phyloP scores from a whole-genome alignment of 2,888 invertebrate genomes.

The Xylophagus ater region DNA sequence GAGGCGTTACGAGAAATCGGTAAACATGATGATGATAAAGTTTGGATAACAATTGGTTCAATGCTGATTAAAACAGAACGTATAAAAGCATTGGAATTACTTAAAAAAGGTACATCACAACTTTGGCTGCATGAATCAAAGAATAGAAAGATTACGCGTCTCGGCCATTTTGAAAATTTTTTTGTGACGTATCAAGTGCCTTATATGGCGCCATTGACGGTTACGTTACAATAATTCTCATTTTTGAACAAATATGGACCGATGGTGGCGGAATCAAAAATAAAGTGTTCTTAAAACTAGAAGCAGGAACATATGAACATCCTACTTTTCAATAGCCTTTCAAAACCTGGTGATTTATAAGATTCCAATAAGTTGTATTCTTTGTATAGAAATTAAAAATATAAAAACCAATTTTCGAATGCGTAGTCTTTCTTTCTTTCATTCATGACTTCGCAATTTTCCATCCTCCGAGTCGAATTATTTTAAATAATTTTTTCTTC shows the following conservation, averaged over 20 bases:
- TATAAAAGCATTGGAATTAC: constrained; percentile 28
- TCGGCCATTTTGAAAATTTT: too few species aligned
- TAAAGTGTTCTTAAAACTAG: too few species aligned
- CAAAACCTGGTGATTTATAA: too few species aligned
- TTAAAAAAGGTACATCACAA: constrained; percentile 28
- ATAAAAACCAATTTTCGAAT: neutral
- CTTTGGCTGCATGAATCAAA: neutral
- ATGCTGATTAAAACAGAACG: constrained; percentile 32
- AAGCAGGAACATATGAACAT: too few species aligned
- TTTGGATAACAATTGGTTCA: constrained; percentile 37
- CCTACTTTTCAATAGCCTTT: too few species aligned
- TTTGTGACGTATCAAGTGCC: neutral
- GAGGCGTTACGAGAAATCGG: constrained; percentile 31
- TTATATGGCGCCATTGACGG: neutral
- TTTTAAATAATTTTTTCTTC: neutral
- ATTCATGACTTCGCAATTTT: too few species aligned
- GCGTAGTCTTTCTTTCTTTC: too few species aligned
- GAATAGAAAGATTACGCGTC: neutral
- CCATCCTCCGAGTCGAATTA: neutral
- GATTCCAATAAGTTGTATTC: too few species aligned
- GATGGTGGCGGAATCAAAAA: neutral
- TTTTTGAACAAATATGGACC: too few species aligned
- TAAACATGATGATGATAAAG: constrained; percentile 28
- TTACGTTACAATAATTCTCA: too few species aligned
- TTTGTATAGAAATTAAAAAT: too few species aligned